Percentiles rank a stretch among this genome's conserved stretches.
Evolutionary conservation across 2,113 vertebrate genomes (phyloP).

Genomic region (Trachemys scripta): DNA sequence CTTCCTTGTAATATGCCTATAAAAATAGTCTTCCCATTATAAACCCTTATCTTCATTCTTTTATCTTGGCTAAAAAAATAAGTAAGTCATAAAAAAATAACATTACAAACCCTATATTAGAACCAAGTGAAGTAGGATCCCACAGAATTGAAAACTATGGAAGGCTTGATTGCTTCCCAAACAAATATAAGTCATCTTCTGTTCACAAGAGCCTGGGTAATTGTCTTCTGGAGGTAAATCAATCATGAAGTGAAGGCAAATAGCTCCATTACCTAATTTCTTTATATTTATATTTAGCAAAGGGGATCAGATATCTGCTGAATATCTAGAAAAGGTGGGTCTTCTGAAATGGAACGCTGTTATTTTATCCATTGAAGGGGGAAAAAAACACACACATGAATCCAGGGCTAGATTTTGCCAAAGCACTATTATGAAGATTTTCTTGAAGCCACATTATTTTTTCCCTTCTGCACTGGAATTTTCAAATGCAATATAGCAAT

Average conservation of each 20-base stretch:
- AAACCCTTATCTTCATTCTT: neutral
- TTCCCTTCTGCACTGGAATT: neutral
- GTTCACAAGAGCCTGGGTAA: neutral
- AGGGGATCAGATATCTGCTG: neutral
- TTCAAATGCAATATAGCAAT: neutral
- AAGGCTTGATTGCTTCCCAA: neutral
- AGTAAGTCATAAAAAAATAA: neutral
- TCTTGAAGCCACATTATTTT: neutral
- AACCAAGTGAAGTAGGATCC: neutral
- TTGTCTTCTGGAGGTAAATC: neutral
- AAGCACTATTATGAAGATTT: neutral
- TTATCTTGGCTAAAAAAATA: neutral
- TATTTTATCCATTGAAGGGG: neutral
- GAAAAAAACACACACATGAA: neutral
- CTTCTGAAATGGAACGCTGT: neutral
- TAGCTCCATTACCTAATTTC: conserved; percentile 3
- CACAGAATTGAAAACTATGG: neutral
- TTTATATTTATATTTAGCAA: neutral
- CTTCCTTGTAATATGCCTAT: neutral
- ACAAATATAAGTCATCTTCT: neutral
- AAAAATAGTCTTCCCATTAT: neutral
- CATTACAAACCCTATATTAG: neutral
- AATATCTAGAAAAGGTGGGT: neutral
- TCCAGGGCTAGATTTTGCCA: neutral
- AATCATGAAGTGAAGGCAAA: conserved; percentile 4